Percentiles rank a stretch among this genome's conserved stretches.
Conservation (phyloP, 2,888 invertebrate species). For the Theretra japonica region DNA sequence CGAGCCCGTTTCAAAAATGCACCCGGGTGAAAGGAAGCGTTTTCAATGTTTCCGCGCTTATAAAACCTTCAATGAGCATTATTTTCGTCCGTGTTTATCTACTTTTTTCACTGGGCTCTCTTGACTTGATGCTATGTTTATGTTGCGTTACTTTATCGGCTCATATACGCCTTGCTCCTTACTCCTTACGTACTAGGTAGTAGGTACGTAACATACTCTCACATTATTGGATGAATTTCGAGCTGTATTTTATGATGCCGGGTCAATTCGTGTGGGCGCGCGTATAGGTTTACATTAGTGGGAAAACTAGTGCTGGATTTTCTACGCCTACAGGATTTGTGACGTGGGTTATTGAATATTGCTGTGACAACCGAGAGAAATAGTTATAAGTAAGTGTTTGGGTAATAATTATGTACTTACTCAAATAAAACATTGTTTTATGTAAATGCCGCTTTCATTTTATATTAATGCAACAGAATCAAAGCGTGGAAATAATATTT, state of each 20-base stretch:
- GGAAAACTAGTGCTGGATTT: conserved; percentile 3
- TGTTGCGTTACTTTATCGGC: not conserved
- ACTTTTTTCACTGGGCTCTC: conserved; percentile 9
- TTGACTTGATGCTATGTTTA: conserved; percentile 2
- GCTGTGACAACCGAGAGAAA: not conserved
- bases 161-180: not conserved
- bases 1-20: conserved; percentile 54
- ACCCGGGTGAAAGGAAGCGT: conserved; percentile 64
- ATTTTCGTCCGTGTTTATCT: conserved; percentile 26
- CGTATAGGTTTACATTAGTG: conserved; percentile 7
- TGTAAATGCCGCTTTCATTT: no score
- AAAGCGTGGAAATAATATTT: not conserved
- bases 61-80: conserved; percentile 54
- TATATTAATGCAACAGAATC: not conserved
- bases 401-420: no score
- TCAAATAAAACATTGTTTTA: no score
- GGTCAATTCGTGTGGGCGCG: conserved; percentile 3
- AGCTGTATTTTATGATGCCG: conserved; percentile 15
- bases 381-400: no score
- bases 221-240: conserved; percentile 19
- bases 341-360: conserved; percentile 1
- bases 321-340: not conserved
- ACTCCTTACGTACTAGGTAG: no score
- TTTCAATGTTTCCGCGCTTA: conserved; percentile 63
- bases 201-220: not conserved